Evolutionary conservation across 2,888 invertebrate species (phyloP).

Genomic region (Tuberolachnus salignus): DNA sequence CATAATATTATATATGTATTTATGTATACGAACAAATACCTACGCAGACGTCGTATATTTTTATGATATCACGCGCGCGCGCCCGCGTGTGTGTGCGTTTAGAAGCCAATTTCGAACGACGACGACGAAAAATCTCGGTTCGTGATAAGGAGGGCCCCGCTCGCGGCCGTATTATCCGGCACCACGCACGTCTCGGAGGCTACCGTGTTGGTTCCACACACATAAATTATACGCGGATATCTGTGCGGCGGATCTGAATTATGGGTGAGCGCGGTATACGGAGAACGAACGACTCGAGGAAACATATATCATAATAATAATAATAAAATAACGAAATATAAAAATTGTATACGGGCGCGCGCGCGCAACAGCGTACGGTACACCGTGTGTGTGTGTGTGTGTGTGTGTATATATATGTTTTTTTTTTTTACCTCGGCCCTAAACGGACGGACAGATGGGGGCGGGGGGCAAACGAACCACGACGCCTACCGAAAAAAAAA

Average conservation of each 20-base stretch:
- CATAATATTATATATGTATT: not conserved
- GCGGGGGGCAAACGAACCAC: conserved; percentile 29
- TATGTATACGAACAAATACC: too few species aligned
- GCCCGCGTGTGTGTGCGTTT: not conserved
- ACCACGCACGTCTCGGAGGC: conserved; percentile 48
- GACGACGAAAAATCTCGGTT: conserved; percentile 50
- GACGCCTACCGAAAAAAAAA: conserved; percentile 56
- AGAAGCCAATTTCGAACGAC: conserved; percentile 44
- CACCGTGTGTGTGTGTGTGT: too few species aligned
- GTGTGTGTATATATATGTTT: not conserved
- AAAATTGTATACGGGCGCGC: conserved; percentile 7
- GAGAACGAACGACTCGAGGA: conserved; percentile 51
- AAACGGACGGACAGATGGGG: conserved; percentile 9
- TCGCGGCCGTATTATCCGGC: conserved; percentile 13
- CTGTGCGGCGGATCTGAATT: conserved; percentile 55
- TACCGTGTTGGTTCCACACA: conserved; percentile 54
- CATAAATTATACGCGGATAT: conserved; percentile 55
- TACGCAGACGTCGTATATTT: too few species aligned
- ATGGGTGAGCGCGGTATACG: conserved; percentile 36
- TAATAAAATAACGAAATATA: conserved; percentile 24
- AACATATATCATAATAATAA: conserved; percentile 53
- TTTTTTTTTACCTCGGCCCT: conserved; percentile 33
- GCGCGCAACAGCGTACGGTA: not conserved
- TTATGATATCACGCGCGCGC: not conserved
- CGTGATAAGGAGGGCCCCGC: conserved; percentile 38